phyloP scores from a whole-genome alignment of 2,113 vertebrate genomes.

The Sinocyclocheilus rhinocerous region DNA sequence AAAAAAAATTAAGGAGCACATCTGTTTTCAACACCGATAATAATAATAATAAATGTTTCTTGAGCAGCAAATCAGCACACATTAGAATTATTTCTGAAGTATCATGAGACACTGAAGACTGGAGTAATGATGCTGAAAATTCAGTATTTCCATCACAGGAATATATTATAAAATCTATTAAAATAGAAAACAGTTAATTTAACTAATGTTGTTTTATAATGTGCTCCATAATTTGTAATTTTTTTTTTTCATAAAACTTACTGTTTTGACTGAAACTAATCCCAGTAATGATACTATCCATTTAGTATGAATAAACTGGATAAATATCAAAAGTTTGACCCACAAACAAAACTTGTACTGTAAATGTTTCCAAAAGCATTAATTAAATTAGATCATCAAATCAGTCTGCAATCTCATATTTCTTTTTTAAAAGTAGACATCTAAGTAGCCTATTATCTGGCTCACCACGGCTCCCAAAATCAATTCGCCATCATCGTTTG shows the following conservation, averaged over 20 bases:
- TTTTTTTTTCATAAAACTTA: neutral
- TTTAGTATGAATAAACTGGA: neutral
- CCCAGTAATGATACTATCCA: neutral
- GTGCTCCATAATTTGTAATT: neutral
- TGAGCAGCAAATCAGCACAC: no score
- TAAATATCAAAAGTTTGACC: neutral
- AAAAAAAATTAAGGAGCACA: no score
- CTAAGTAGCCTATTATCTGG: conserved; percentile 78
- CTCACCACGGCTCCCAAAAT: conserved; percentile 53
- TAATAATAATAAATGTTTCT: no score
- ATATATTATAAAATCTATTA: no score
- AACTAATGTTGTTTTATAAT: neutral
- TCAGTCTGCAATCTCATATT: neutral
- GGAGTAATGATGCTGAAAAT: no score
- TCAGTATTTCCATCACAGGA: no score
- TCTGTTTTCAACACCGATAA: no score
- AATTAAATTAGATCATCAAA: conserved; percentile 29
- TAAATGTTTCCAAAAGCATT: neutral
- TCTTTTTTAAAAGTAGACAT: conserved; percentile 61
- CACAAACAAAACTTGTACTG: neutral
- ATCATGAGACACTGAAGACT: no score
- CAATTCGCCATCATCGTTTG: conserved; percentile 75
- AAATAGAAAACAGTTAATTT: neutral
- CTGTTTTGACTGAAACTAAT: neutral
- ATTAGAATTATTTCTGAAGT: no score